These are phyloP conservation scores for Willisornis vidua DNA, from an alignment of 2,113 vertebrate genomes.

Conservation along the genomic window DNA sequence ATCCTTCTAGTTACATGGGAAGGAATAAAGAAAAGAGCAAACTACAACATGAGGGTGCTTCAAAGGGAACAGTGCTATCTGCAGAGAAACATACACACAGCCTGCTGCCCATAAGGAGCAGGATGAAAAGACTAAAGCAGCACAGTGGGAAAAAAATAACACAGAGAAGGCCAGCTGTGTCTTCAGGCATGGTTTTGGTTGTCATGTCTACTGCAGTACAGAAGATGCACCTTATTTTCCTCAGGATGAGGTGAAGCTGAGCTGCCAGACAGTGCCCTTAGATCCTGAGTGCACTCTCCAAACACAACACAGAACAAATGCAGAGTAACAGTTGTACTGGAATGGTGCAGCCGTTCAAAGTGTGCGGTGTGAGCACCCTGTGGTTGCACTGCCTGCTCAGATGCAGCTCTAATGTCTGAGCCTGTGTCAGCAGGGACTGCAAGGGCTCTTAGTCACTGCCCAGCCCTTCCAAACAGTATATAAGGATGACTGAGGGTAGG, in stretches of 20 bases:
- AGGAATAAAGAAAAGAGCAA: slow-evolving; percentile 22
- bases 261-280: background rate
- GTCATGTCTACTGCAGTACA: background rate
- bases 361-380: background rate
- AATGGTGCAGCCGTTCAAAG: background rate
- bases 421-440: background rate
- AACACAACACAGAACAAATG: background rate
- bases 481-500: background rate
- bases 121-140: slow-evolving; percentile 3
- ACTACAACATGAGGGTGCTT: background rate
- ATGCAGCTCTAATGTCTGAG: background rate
- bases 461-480: background rate
- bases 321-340: background rate
- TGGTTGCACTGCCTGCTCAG: background rate
- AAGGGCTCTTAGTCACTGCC: background rate
- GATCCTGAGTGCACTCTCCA: background rate
- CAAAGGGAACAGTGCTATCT: background rate
- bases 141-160: background rate
- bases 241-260: slow-evolving; percentile 17
- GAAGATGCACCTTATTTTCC: slow-evolving; percentile 15
- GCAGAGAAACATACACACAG: slow-evolving; percentile 16
- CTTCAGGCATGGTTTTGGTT: background rate
- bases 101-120: background rate
- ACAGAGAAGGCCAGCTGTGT: slow-evolving; percentile 5
- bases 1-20: background rate